Evolutionary conservation across 2,797 vertebrate species (phyloP).

Genomic region (Sebastes wilsoni): DNA sequence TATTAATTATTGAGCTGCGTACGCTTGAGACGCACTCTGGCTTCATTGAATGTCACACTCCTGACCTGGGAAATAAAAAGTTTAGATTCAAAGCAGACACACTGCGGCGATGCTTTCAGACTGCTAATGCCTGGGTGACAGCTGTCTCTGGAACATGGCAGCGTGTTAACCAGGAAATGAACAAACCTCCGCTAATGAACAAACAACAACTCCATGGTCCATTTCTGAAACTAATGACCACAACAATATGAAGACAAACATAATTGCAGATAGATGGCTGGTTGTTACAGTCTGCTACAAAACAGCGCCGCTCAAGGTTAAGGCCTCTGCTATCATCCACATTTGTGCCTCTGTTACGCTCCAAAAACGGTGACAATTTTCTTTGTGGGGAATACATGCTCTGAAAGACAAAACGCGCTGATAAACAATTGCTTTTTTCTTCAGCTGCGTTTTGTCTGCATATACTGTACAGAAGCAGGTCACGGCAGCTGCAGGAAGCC

Average conservation of each 20-base stretch:
- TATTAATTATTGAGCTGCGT: conserved; percentile 98
- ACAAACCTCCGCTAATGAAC: conserved; percentile 75
- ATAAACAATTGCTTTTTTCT: conserved; percentile 63
- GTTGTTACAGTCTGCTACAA: conserved; percentile 47
- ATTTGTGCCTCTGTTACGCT: conserved; percentile 42
- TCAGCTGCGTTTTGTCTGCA: conserved; percentile 72
- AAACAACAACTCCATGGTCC: conserved; percentile 68
- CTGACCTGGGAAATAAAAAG: conserved; percentile 90
- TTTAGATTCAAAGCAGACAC: conserved; percentile 89
- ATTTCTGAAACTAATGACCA: conserved; percentile 73
- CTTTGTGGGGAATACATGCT: conserved; percentile 44
- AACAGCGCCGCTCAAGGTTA: conserved; percentile 60
- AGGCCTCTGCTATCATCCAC: conserved; percentile 26
- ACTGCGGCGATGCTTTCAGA: conserved; percentile 78
- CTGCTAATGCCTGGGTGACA: conserved; percentile 87
- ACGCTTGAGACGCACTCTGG: conserved; percentile 90
- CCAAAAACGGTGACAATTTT: conserved; percentile 54
- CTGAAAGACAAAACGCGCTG: conserved; percentile 34
- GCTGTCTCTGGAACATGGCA: conserved; percentile 70
- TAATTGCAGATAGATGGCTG: conserved; percentile 40
- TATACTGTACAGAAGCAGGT: conserved; percentile 73
- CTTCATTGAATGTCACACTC: conserved; percentile 87
- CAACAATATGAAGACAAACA: conserved; percentile 53
- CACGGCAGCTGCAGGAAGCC: conserved; percentile 77
- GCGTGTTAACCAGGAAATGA: conserved; percentile 72